Conservation (phyloP, 2,797 vertebrate genomes). For the Martes flavigula region DNA sequence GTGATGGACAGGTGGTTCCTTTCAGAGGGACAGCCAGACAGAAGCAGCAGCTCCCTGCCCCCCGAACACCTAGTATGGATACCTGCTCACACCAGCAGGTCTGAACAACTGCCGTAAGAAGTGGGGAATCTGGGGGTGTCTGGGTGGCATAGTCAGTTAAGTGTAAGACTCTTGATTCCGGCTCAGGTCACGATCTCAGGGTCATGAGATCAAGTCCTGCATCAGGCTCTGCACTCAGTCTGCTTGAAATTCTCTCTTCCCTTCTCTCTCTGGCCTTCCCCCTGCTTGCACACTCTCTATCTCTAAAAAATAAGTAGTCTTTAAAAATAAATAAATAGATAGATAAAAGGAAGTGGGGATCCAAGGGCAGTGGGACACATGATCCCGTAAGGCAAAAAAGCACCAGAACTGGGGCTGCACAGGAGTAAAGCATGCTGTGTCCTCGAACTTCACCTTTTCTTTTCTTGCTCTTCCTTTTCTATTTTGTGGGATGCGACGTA, state of each 20-base stretch:
- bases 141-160: neutral
- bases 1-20: neutral
- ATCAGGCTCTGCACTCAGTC: neutral
- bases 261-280: neutral
- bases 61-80: neutral
- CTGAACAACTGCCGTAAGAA: neutral
- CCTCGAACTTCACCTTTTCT: conserved; percentile 90
- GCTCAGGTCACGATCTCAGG: neutral
- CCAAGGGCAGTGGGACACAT: neutral
- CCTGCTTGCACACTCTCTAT: neutral
- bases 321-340: too few species aligned
- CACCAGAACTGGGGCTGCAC: neutral
- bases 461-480: conserved; percentile 97
- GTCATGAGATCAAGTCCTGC: neutral
- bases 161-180: neutral
- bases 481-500: conserved; percentile 97
- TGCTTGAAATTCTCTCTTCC: neutral
- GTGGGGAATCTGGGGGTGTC: neutral
- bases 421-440: neutral
- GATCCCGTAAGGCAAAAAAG: neutral
- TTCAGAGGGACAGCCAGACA: neutral
- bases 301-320: neutral
- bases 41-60: neutral
- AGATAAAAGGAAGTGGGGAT: neutral
- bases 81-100: neutral